Percentiles rank a stretch among this genome's conserved stretches.
Evolutionary conservation across 2,888 invertebrate genomes (phyloP).

Genomic region (Dryobotodes eremita): DNA sequence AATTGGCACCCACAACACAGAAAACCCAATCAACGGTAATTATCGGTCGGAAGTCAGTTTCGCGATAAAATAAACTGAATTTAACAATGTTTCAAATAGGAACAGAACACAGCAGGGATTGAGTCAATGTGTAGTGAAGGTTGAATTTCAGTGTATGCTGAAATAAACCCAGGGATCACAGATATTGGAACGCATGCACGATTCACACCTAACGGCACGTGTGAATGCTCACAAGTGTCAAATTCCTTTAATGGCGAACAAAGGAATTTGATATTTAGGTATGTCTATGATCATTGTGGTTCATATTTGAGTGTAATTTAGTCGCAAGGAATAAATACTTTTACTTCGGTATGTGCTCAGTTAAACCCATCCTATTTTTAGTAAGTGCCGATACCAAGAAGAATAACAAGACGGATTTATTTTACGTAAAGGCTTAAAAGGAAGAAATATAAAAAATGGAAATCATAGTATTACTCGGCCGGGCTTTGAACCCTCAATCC

Average conservation of each 20-base stretch:
- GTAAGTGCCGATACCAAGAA: neutral
- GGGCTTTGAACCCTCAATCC: conserved; percentile 22
- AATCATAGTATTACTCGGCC: conserved; percentile 16
- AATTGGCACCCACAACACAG: conserved; percentile 48
- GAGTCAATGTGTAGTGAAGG: neutral
- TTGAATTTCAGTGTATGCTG: conserved; percentile 19
- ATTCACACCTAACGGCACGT: neutral
- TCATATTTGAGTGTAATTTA: neutral
- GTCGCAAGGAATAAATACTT: neutral
- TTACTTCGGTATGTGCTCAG: neutral
- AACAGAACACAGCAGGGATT: neutral
- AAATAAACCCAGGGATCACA: neutral
- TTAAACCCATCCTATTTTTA: neutral
- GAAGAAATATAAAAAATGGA: conserved; percentile 3
- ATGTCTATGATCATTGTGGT: neutral
- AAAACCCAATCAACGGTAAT: conserved; percentile 52
- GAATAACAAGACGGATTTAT: neutral
- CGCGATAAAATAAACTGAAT: conserved; percentile 39
- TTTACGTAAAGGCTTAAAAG: neutral
- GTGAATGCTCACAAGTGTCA: neutral
- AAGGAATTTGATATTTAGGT: neutral
- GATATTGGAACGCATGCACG: conserved; percentile 9
- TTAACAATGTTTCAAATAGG: conserved; percentile 5
- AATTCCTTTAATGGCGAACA: neutral
- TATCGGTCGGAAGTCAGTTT: conserved; percentile 41